Base-by-base conservation (phyloP, 2,888 invertebrate species). In the Thecophora atra region DNA sequence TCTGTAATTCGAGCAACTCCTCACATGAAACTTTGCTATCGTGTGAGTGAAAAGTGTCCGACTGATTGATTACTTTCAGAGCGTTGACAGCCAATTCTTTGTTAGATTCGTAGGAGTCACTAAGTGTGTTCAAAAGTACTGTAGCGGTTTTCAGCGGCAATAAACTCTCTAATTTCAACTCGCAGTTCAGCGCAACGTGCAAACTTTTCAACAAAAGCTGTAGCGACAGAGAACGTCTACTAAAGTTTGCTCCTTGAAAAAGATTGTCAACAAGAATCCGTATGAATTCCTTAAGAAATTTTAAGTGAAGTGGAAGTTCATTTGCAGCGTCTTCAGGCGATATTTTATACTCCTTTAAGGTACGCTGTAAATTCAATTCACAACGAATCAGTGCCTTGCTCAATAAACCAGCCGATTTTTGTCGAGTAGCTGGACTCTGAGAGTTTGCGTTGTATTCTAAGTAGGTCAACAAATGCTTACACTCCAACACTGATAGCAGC, bases 21-120 rank as follows among this genome's bases (percentile, higher is more conserved):
- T 77, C 73, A 54, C 66, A 63, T 2, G 44, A n/a, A 26, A 75
- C 70, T 8, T 72, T 72, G 24, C 75, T 72, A 28, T 76, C 74
- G 3, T 24, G 17, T 51, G 44, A 47, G 37, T 44, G 47, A 58
- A 21, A 70, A 0, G 80, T 63, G 11, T 78, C 73, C 13, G 73
- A 44, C 5, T 77, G 78, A 3, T 82, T 82, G 58, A 81, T 73
- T 0, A 83, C 78, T 17, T 84, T 84, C 13, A 94, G 84, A 67
- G 94, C 87, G 3, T 88, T 86, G 13, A 91, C 86, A 0, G 92
- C 91, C 70, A 91, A 83, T 0, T 87, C 88, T 82, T 95, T 94
- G 82, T 94, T 95, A 11, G 87, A 87, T 82, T 95, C 95, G 79
- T 94, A 96, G 13, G 92, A 91, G 81, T 96, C 95, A 30, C 89